Conservation (phyloP, 2,797 vertebrate species). For the Cottoperca gobio region DNA sequence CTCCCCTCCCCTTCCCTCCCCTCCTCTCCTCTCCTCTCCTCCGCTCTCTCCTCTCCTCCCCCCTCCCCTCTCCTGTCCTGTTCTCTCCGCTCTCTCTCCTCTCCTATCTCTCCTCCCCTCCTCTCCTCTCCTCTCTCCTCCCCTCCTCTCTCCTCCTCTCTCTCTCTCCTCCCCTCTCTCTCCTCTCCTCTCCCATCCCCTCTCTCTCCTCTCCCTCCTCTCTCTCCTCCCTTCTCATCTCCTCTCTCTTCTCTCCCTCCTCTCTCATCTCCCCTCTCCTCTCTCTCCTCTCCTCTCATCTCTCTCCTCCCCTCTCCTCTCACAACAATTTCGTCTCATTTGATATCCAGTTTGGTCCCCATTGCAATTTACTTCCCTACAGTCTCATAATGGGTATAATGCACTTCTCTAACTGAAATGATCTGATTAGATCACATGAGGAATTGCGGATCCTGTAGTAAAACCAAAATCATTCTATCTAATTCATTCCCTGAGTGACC, state of each 20-base stretch:
- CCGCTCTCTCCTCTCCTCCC: too few species aligned
- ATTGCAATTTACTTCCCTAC: conserved; percentile 26
- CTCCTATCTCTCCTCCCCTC: too few species aligned
- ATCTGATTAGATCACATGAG: conserved; percentile 56
- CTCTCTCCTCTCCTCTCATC: too few species aligned
- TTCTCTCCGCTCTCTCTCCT: too few species aligned
- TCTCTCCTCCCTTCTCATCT: not conserved
- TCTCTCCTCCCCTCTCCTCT: not conserved
- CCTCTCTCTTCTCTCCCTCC: not conserved
- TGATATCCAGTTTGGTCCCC: conserved; percentile 14
- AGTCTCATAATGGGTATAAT: conserved; percentile 34
- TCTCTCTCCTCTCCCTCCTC: too few species aligned
- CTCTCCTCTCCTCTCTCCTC: too few species aligned
- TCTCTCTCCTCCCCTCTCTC: too few species aligned
- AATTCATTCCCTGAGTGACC: conserved; percentile 37
- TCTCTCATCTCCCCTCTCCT: conserved; percentile 13
- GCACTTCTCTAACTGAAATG: conserved; percentile 40
- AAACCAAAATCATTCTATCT: conserved; percentile 41
- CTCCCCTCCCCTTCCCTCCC: too few species aligned
- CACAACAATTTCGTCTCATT: conserved; percentile 7
- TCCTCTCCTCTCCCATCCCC: too few species aligned
- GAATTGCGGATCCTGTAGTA: not conserved
- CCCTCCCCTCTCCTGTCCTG: too few species aligned
- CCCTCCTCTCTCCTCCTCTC: too few species aligned
- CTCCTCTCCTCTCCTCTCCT: too few species aligned